These are phyloP conservation scores for Geotrypetes seraphini DNA, from an alignment of 2,797 vertebrate genomes.

Conservation along the genomic window DNA sequence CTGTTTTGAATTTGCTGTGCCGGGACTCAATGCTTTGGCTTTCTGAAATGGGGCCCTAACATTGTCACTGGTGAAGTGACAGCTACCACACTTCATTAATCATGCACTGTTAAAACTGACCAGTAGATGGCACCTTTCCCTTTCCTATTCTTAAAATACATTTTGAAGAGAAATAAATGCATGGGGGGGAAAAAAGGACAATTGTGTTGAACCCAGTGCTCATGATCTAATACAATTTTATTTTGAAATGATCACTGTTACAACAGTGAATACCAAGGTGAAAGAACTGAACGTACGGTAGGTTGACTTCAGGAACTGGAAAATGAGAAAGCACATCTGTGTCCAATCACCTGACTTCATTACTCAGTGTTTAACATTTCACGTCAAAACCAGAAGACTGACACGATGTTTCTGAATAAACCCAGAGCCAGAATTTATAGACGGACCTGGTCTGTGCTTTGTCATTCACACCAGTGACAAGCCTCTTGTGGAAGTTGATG, in stretches of 20 bases:
- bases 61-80: too few relatives aligned
- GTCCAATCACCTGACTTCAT: slow-evolving; percentile 52
- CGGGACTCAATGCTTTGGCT: too few relatives aligned
- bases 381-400: slow-evolving; percentile 53
- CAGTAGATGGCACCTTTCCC: slow-evolving; percentile 6
- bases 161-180: too few relatives aligned
- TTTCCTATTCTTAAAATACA: not conserved
- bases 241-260: slow-evolving; percentile 59
- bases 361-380: slow-evolving; percentile 64
- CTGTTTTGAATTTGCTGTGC: too few relatives aligned
- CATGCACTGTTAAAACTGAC: too few relatives aligned
- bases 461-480: slow-evolving; percentile 52
- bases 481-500: slow-evolving; percentile 35
- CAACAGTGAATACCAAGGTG: slow-evolving; percentile 35
- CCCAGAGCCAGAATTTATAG: slow-evolving; percentile 44
- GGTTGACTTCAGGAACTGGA: slow-evolving; percentile 54
- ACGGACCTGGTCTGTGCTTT: slow-evolving; percentile 53
- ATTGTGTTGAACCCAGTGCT: not conserved
- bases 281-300: slow-evolving; percentile 34
- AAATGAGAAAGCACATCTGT: slow-evolving; percentile 58
- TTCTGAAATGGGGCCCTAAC: too few relatives aligned
- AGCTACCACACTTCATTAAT: too few relatives aligned
- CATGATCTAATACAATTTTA: slow-evolving; percentile 48
- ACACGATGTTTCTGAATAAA: slow-evolving; percentile 48
- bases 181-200: not conserved